Evolutionary conservation across 2,113 vertebrate genomes (phyloP).

Genomic region (Neomonachus schauinslandi): DNA sequence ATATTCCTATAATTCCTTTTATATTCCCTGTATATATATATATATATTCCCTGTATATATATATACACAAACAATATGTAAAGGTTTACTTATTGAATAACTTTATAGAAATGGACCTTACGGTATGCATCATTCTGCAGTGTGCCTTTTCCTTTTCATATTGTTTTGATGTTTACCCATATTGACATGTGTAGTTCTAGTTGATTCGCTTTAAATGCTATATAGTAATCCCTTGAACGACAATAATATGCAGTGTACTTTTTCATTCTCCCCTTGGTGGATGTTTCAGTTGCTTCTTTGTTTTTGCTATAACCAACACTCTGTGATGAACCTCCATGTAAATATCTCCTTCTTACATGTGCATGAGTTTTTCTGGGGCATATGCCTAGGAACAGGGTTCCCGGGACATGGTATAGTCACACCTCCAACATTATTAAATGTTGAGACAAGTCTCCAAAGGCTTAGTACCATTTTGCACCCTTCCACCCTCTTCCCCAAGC

Average conservation of each 20-base stretch:
- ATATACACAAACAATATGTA: neutral
- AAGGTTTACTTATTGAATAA: neutral
- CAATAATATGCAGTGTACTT: neutral
- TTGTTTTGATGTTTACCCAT: neutral
- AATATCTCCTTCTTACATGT: neutral
- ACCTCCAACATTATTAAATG: neutral
- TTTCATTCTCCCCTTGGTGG: neutral
- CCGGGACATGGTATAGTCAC: neutral
- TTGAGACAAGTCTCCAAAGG: neutral
- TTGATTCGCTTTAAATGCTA: neutral
- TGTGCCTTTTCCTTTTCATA: neutral
- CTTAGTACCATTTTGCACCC: neutral
- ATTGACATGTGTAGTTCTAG: neutral
- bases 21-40: neutral
- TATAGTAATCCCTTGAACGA: neutral
- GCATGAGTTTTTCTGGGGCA: neutral
- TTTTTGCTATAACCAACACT: neutral
- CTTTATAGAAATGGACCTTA: conserved; percentile 3
- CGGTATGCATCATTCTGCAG: neutral
- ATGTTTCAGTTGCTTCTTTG: neutral
- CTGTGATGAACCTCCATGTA: neutral
- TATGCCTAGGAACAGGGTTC: neutral
- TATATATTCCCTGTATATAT: neutral
- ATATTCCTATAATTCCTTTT: neutral
- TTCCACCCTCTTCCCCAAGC: neutral